These are phyloP conservation scores for Ceyx melanurus DNA, from an alignment of 2,113 vertebrate species.

Conservation along the genomic window DNA sequence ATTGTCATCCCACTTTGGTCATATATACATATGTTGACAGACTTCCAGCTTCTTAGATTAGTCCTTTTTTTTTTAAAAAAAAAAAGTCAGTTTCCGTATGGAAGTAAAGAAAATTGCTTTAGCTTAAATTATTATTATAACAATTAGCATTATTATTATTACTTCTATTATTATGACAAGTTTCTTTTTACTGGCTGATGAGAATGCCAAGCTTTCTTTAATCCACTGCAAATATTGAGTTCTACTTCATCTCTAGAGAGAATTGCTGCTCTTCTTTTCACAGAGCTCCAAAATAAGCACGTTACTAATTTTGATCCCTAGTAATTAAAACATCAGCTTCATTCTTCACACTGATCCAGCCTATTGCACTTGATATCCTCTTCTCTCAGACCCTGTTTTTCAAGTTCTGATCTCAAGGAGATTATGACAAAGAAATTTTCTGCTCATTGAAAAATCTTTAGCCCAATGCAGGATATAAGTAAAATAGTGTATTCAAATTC, in stretches of 20 bases:
- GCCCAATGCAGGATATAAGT: background rate
- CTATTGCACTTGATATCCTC: background rate
- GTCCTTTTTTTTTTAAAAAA: background rate
- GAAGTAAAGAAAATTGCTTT: background rate
- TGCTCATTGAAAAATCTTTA: background rate
- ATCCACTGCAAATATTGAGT: background rate
- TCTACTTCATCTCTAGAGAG: background rate
- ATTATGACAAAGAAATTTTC: background rate
- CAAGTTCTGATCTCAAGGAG: background rate
- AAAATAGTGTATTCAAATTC: background rate
- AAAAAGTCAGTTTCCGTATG: background rate
- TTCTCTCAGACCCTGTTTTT: background rate
- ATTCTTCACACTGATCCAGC: background rate
- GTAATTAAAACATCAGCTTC: background rate
- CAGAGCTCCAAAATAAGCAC: background rate
- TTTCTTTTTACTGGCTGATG: background rate
- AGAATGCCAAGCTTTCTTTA: background rate
- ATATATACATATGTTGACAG: background rate
- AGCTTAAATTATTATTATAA: background rate
- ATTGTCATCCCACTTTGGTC: background rate
- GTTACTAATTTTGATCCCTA: background rate
- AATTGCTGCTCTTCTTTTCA: background rate
- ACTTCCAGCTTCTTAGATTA: background rate
- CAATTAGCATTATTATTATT: background rate
- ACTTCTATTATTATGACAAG: background rate